A percentile compares a stretch with the other conserved stretches of the same genome.
Conservation (phyloP, 2,113 vertebrate genomes). For the Ptyas mucosa region DNA sequence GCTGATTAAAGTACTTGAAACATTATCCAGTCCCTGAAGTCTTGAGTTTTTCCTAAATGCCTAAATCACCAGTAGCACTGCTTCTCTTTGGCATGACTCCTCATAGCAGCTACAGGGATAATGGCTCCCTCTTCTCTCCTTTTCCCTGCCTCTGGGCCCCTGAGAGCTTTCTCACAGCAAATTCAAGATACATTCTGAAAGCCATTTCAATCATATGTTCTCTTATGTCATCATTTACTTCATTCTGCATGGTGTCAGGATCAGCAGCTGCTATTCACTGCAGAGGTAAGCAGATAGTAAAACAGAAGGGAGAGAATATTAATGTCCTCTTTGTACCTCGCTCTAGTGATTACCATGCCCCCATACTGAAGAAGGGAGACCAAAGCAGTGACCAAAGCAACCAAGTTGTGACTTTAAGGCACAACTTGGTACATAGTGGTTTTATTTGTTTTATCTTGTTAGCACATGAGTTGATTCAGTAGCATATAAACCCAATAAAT, state of each 20-base stretch:
- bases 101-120: background rate
- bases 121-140: background rate
- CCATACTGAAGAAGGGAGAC: background rate
- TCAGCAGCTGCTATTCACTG: background rate
- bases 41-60: background rate
- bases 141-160: no score
- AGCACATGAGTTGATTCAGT: background rate
- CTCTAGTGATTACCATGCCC: background rate
- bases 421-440: background rate
- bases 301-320: background rate
- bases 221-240: slow-evolving; percentile 22
- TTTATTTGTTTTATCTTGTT: background rate
- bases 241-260: slow-evolving; percentile 13
- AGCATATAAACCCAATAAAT: background rate
- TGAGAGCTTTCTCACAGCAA: background rate
- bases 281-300: background rate
- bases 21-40: background rate
- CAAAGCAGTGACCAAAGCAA: background rate
- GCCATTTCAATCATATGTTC: slow-evolving; percentile 14
- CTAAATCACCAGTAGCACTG: background rate
- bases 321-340: background rate
- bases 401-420: background rate
- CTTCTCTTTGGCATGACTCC: background rate
- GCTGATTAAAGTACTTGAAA: background rate
- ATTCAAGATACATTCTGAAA: slow-evolving; percentile 4